Conservation (phyloP, 2,888 invertebrate genomes). For the Drosophila nigritarsus region DNA sequence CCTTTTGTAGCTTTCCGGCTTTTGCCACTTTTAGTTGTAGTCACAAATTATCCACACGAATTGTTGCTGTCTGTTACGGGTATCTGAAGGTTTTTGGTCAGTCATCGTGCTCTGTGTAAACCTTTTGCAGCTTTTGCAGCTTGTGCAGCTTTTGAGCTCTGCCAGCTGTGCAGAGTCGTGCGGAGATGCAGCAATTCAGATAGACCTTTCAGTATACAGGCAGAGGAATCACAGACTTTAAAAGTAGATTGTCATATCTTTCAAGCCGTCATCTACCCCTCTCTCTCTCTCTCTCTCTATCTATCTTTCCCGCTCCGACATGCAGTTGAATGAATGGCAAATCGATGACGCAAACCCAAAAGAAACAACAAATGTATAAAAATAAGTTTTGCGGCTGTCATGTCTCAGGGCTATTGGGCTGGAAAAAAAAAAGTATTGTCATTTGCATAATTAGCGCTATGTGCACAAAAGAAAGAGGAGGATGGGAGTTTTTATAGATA, state of each 20-base stretch:
- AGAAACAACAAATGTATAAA: conserved; percentile 7
- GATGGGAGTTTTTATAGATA: neutral
- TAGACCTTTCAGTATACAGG: conserved; percentile 33
- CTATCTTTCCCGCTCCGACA: neutral
- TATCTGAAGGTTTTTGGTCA: conserved; percentile 59
- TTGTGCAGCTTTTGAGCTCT: conserved; percentile 6
- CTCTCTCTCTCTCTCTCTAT: no score
- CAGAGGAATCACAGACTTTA: conserved; percentile 1
- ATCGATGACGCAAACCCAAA: conserved; percentile 57
- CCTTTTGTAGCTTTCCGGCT: conserved; percentile 56
- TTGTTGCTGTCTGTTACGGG: conserved; percentile 36
- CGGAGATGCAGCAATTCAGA: conserved; percentile 60
- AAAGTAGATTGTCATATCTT: conserved; percentile 13
- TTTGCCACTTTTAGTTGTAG: conserved; percentile 49
- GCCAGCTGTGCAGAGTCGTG: conserved; percentile 50
- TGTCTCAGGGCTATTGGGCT: conserved; percentile 31
- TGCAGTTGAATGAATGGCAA: conserved; percentile 40
- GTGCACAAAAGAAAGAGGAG: neutral
- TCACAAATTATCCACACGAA: conserved; percentile 38
- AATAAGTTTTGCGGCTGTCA: conserved; percentile 38
- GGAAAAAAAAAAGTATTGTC: conserved; percentile 48
- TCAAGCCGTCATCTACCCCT: neutral
- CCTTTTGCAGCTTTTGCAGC: conserved; percentile 65
- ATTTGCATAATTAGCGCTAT: conserved; percentile 60
- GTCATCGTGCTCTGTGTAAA: conserved; percentile 40